Percentiles rank a stretch among this genome's conserved stretches.
Evolutionary conservation across 2,888 invertebrate species (phyloP).

Genomic region (Monochamus alternatus): DNA sequence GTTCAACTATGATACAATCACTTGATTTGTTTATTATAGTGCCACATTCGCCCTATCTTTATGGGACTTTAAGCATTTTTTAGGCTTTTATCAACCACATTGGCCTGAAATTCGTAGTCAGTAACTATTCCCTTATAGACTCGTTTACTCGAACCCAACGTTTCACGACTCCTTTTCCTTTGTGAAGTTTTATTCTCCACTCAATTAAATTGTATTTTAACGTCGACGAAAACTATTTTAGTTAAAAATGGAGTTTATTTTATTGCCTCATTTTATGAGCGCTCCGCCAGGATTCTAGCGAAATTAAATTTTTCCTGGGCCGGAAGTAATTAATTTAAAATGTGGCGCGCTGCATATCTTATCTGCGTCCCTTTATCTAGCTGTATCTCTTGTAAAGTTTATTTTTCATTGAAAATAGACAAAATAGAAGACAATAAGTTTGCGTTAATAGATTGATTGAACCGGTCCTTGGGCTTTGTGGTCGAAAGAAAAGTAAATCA

Average conservation of each 20-base stretch:
- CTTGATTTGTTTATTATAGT: no score
- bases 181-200: slow-evolving; percentile 20
- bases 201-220: slow-evolving; percentile 36
- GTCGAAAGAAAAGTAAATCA: no score
- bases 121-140: no score
- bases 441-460: no score
- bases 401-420: no score
- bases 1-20: no score
- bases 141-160: neutral
- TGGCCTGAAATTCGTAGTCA: no score
- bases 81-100: no score
- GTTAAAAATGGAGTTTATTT: slow-evolving; percentile 36
- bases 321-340: slow-evolving; percentile 25
- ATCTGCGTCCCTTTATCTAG: neutral
- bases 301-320: slow-evolving; percentile 14
- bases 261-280: slow-evolving; percentile 22
- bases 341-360: slow-evolving; percentile 8
- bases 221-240: slow-evolving; percentile 40
- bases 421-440: no score
- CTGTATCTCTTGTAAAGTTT: neutral
- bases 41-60: no score
- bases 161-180: slow-evolving; percentile 6
- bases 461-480: no score
- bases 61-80: no score
- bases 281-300: slow-evolving; percentile 7